Evolutionary conservation across 2,797 vertebrate species (phyloP).

Genomic region (Protonibea diacanthus): DNA sequence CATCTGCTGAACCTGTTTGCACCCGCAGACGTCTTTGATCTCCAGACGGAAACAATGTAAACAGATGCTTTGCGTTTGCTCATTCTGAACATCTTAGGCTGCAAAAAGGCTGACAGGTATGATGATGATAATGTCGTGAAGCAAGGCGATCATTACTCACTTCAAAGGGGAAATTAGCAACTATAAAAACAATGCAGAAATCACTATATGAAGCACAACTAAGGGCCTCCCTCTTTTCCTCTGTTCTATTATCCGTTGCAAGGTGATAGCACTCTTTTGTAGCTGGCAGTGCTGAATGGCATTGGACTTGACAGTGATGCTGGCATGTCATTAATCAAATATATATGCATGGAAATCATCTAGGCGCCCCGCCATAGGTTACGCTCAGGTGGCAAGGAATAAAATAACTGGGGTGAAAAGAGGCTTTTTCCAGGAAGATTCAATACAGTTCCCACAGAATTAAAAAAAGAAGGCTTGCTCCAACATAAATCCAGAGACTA

Average conservation of each 20-base stretch:
- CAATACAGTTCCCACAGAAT: slow-evolving; percentile 66
- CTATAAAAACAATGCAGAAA: slow-evolving; percentile 63
- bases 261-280: slow-evolving; percentile 71
- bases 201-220: slow-evolving; percentile 41
- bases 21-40: slow-evolving; percentile 74
- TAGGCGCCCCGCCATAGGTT: slow-evolving; percentile 71
- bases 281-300: slow-evolving; percentile 76
- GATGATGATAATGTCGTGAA: slow-evolving; percentile 57
- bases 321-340: slow-evolving; percentile 83
- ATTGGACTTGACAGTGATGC: slow-evolving; percentile 80
- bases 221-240: slow-evolving; percentile 42
- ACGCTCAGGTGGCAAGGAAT: slow-evolving; percentile 78
- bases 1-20: slow-evolving; percentile 79
- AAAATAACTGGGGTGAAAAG: slow-evolving; percentile 79
- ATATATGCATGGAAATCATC: slow-evolving; percentile 82
- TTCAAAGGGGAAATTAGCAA: slow-evolving; percentile 65
- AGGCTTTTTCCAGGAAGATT: slow-evolving; percentile 61
- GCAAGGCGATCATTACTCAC: slow-evolving; percentile 72
- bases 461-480: slow-evolving; percentile 58
- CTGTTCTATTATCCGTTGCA: slow-evolving; percentile 59
- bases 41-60: slow-evolving; percentile 65
- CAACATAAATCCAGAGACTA: slow-evolving; percentile 72
- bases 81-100: slow-evolving; percentile 65
- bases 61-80: slow-evolving; percentile 73
- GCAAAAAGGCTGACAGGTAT: slow-evolving; percentile 72